Conservation (phyloP, 2,797 vertebrate species). For the Carapus acus region DNA sequence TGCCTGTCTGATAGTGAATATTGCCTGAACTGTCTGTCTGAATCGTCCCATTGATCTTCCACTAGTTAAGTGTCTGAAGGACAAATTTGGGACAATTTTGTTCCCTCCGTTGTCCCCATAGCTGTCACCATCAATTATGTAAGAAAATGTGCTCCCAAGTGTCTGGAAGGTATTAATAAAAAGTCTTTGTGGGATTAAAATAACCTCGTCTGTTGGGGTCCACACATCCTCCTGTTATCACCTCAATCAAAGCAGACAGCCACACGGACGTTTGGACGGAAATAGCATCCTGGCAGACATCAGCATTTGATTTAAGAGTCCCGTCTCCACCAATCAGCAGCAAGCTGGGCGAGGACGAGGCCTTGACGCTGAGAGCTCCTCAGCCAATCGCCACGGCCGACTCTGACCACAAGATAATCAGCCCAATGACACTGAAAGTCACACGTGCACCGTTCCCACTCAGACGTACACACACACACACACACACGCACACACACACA, state of each 20-base stretch:
- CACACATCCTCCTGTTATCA: conserved; percentile 31
- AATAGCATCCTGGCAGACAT: conserved; percentile 51
- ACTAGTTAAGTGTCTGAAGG: no score
- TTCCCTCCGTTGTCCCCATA: not conserved
- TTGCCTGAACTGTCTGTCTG: no score
- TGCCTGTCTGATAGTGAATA: no score
- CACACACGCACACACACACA: conserved; percentile 41
- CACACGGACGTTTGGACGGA: conserved; percentile 43
- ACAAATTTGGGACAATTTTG: not conserved
- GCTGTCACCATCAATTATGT: not conserved
- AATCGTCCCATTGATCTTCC: no score
- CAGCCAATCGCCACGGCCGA: conserved; percentile 35
- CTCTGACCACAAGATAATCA: conserved; percentile 23
- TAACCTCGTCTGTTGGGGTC: conserved; percentile 22
- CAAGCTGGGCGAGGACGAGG: conserved; percentile 20
- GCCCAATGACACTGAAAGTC: conserved; percentile 27
- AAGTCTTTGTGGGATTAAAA: no score
- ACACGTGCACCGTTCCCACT: conserved; percentile 39
- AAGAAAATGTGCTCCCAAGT: conserved; percentile 1
- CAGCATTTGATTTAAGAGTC: conserved; percentile 33
- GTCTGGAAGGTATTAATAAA: conserved; percentile 6
- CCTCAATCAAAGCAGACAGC: conserved; percentile 54
- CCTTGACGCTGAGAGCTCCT: not conserved
- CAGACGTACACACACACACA: not conserved
- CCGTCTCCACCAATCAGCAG: conserved; percentile 37